Evolutionary conservation across 1,140 invertebrate genomes (phyloP), one percentile per base, ranked within the genome.

Genomic region (Rhopalosiphum maidis): DNA sequence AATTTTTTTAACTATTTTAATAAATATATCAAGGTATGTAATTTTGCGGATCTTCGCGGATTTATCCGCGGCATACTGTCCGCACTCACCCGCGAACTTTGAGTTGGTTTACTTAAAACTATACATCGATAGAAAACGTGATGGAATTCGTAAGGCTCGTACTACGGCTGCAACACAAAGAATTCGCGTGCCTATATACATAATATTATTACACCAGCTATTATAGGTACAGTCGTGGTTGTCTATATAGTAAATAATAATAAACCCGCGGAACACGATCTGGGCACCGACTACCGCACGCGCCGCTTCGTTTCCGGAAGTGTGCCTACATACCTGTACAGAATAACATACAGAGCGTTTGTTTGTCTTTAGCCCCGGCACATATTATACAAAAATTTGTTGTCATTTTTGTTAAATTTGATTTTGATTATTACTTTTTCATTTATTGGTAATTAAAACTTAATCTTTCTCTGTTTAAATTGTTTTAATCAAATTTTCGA

Each of bases 241-340:
- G 60, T 77, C 60, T 18, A 77, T 77, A 77, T 35, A 77, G 60
- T 77, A 77, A 77, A 77, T 77, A 77, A 77, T 77, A 77, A 77
- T 77, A 77, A 30, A 77, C 60, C 15, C 60, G 60, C 60, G 60
- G 60, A 77, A 77, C 60, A 77, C 60, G 60, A 77, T 77, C 60
- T 77, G 60, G n/a, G 30, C 60, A 77, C 60, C 60, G n/a, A 77
- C 60, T n/a, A n/a, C 60, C 60, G 60, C 60, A 77, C 60, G 60
- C 60, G 60, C 30, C 60, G 60, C 15, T 77, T n/a, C 30, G 60
- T 77, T 77, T 77, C 60, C 60, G 60, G 60, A 77, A 77, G 60
- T 77, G 60, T 77, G 60, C 30, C 30, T 77, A n/a, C 60, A 77
- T 77, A 77, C 60, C 60, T n/a, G n/a, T 77, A 35, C 30, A 77